phyloP scores from a whole-genome alignment of 2,888 invertebrate genomes.

The Allygus modestus region DNA sequence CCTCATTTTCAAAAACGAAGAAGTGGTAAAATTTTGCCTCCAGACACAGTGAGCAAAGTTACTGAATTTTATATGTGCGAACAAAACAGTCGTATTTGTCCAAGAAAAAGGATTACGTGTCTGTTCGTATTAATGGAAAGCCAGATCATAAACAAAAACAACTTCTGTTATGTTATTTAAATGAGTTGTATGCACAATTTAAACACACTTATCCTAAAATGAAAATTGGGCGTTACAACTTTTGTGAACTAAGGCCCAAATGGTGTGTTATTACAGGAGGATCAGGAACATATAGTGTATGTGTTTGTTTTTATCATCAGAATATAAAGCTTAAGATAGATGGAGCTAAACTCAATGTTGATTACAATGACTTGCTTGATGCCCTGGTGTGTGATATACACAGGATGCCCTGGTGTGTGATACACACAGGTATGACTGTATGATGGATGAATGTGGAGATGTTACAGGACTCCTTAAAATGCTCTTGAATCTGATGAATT shows the following conservation, averaged over 20 bases:
- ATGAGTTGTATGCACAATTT: background rate
- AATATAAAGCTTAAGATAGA: constrained; percentile 57
- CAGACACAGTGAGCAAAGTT: too few species aligned
- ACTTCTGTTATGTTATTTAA: constrained; percentile 1
- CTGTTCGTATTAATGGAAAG: constrained; percentile 2
- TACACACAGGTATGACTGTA: background rate
- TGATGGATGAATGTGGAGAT: constrained; percentile 34
- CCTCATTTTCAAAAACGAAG: too few species aligned
- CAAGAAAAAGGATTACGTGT: background rate
- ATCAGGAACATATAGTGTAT: constrained; percentile 57
- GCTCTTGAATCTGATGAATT: constrained; percentile 24
- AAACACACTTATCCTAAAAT: background rate
- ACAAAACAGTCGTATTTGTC: background rate
- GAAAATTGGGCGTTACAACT: constrained; percentile 4
- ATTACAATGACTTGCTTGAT: constrained; percentile 42
- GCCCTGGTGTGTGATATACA: background rate
- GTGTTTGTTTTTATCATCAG: constrained; percentile 59
- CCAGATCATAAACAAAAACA: constrained; percentile 31
- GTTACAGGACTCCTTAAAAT: background rate
- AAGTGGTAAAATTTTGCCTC: too few species aligned
- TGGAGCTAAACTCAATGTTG: constrained; percentile 2
- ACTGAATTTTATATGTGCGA: background rate
- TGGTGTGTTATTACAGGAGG: constrained; percentile 40
- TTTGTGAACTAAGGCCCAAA: constrained; percentile 10
- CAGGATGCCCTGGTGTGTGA: background rate